Evolutionary conservation across 2,888 invertebrate species (phyloP), one percentile per base, ranked within the genome.

Genomic region (Petrophora chlorosata): DNA sequence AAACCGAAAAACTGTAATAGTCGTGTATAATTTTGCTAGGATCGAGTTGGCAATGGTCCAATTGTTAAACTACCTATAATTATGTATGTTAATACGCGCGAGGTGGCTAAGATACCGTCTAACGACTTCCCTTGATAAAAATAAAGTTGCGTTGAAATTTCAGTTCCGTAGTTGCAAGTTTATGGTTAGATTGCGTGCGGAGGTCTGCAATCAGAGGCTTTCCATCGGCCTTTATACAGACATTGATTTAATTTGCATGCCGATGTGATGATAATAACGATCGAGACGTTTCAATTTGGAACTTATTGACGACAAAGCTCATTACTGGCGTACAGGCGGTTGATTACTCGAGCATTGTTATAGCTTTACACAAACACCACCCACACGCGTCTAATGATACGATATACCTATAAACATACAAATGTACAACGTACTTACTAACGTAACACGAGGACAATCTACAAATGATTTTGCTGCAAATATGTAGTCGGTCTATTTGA

Each of bases 111-210:
- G 88, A 88, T 88, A 88, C 64, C 84, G 85, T 83, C 87, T 88
- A 88, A 88, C 88, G 87, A 88, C 88, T 88, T 88, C 87, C 88
- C 83, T 75, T 80, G 85, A 86, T 87, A 87, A 87, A 88, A 87
- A 88, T 86, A 85, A 87, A 86, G 86, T 86, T 88, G 88, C 87
- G 88, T 86, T 88, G 88, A 88, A 88, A 88, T 86, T 88, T 88
- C 73, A 87, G 88, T 87, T 88, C 87, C 88, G 85, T 81, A 78
- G 80, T 73, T 83, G 82, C 79, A 84, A 82, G 82, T 88, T 87
- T 88, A 88, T 88, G 80, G 83, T 73, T 74, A 81, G 79, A 85
- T 88, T 82, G 88, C 88, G 88, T 88, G 88, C 70, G 56, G 61
- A 66, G 67, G 56, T 70, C 68, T 75, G 79, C 83, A 85, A 88